Base-by-base conservation (phyloP, 2,113 vertebrate species). In the Vireo altiloquus region DNA sequence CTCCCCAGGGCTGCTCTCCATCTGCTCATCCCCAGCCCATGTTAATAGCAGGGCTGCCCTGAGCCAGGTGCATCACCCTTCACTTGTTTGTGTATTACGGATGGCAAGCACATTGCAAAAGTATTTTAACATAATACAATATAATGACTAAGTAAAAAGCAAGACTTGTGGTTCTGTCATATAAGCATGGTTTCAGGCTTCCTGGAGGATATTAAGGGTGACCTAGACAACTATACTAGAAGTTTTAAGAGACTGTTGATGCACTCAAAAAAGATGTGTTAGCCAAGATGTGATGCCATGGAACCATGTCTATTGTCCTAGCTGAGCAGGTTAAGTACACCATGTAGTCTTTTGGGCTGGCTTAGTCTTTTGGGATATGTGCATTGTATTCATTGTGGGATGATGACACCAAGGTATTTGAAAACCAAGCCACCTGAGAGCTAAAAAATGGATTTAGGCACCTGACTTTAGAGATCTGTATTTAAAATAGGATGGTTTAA, bases 1-100 rank as follows among this genome's bases (percentile, higher is more conserved):
- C 27, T 27, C 6, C 2, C 2, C 18, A n/a, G 4, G 28, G 13
- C 6, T 4, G 33, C 13, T 74, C 52, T 65, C 2, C 0, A 39
- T 44, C 19, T 46, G 2, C 10, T 24, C 10, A 24, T 50, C 0
- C 15, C 44, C 33, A 59, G 50, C 4, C 17, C 3, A 2, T 33
- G 37, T 6, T 65, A 1, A 20, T 5, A 59, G 2, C 8, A 5
- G 37, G 7, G 3, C 11, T 50, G 5, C 11, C 21, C 13, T 9
- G 15, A 22, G 6, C 4, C 27, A 42, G 42, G 49, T 35, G 11
- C 21, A 7, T 2, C 5, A 49, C 21, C 14, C 12, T 42, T 12
- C 15, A 15, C 31, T 37, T 35, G 2, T 13, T 23, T 15, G 28
- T 50, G 2, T 23, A 20, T 7, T 33, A n/a, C 9, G 1, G 4